Conservation (phyloP, 2,888 invertebrate species). For the Griposia aprilina region DNA sequence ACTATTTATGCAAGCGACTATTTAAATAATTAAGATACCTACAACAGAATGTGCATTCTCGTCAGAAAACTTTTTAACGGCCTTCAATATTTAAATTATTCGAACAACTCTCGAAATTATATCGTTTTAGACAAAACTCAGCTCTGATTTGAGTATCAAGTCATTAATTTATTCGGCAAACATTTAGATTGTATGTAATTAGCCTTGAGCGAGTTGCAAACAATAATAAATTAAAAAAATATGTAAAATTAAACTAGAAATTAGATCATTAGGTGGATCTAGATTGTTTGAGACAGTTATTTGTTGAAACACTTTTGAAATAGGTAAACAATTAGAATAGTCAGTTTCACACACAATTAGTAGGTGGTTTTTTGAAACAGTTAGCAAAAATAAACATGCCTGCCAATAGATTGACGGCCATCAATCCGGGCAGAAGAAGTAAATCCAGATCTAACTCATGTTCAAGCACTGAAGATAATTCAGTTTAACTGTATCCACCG, state of each 20-base stretch:
- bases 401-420: slow-evolving; percentile 18
- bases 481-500: slow-evolving; percentile 71
- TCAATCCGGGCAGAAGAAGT: slow-evolving; percentile 34
- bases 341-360: slow-evolving; percentile 2
- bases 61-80: background rate
- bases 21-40: background rate
- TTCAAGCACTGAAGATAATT: slow-evolving; percentile 64
- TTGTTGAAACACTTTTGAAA: background rate
- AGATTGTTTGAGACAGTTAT: background rate
- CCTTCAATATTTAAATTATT: slow-evolving; percentile 33
- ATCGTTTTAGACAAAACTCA: slow-evolving; percentile 52
- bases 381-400: slow-evolving; percentile 22
- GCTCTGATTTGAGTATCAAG: slow-evolving; percentile 28
- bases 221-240: slow-evolving; percentile 24
- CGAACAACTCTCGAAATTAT: slow-evolving; percentile 24
- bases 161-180: slow-evolving; percentile 27
- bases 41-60: background rate
- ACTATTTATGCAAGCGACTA: background rate
- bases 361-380: slow-evolving; percentile 17
- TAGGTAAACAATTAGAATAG: background rate
- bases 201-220: slow-evolving; percentile 12
- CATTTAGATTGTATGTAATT: slow-evolving; percentile 39
- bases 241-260: slow-evolving; percentile 14
- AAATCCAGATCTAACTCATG: slow-evolving; percentile 51
- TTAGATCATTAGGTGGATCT: background rate